A percentile compares a stretch with the other conserved stretches of the same genome.
These are phyloP conservation scores for Hylaeus anthracinus DNA, from an alignment of 1,140 invertebrate genomes.

Conservation along the genomic window DNA sequence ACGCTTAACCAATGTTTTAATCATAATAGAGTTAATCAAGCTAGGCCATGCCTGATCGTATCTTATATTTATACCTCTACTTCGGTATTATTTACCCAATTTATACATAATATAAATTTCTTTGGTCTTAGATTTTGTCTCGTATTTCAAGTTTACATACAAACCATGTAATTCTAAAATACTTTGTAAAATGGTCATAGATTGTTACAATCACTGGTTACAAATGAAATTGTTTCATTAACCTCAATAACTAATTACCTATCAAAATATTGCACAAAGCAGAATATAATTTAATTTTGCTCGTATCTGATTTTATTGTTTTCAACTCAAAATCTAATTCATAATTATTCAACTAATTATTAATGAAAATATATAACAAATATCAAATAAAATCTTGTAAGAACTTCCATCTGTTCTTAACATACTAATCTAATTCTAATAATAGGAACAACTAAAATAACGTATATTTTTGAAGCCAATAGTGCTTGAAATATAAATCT, in stretches of 20 bases:
- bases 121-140: conserved; percentile 71
- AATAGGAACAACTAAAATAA: conserved; percentile 15
- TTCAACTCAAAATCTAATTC: conserved; percentile 3
- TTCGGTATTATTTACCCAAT: conserved; percentile 49
- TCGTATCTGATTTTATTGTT: conserved; percentile 4
- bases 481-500: conserved; percentile 21
- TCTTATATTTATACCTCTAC: conserved; percentile 42
- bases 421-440: conserved; percentile 21
- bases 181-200: conserved; percentile 48
- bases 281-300: conserved; percentile 16
- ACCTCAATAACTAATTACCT: conserved; percentile 16
- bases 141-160: conserved; percentile 56
- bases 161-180: conserved; percentile 49
- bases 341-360: background rate
- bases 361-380: conserved; percentile 18
- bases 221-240: conserved; percentile 2
- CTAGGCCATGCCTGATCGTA: conserved; percentile 14
- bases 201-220: conserved; percentile 55
- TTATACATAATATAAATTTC: conserved; percentile 71
- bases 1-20: conserved; percentile 26
- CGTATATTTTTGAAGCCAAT: conserved; percentile 1
- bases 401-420: background rate
- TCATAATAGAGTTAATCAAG: conserved; percentile 30
- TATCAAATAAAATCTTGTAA: background rate
- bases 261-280: conserved; percentile 24